phyloP scores from a whole-genome alignment of 2,113 vertebrate genomes.

The Parus major region DNA sequence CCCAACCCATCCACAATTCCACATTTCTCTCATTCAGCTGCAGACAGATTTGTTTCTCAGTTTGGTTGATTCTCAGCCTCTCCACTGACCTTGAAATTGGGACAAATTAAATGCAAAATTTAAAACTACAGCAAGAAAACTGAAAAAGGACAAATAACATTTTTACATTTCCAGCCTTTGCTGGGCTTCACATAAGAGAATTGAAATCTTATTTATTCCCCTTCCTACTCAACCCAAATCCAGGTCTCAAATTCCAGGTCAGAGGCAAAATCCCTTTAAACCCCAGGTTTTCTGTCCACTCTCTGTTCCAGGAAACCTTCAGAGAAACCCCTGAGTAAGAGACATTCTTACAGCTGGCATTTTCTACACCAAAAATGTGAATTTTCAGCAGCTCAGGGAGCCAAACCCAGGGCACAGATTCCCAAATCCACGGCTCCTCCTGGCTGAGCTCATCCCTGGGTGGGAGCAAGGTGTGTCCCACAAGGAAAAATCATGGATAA shows the following conservation, averaged over 20 bases:
- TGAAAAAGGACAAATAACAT: not conserved
- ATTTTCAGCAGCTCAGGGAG: not conserved
- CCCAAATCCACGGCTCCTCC: not conserved
- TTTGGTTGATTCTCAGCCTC: not conserved
- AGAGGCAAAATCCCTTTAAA: not conserved
- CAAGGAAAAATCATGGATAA: not conserved
- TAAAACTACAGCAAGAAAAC: not conserved
- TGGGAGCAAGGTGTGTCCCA: not conserved
- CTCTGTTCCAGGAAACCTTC: not conserved
- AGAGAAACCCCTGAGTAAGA: not conserved
- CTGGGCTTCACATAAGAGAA: not conserved
- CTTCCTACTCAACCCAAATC: not conserved
- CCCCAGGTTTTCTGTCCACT: not conserved
- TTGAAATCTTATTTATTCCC: not conserved
- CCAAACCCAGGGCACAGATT: not conserved
- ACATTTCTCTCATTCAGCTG: not conserved
- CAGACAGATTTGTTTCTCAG: too few relatives aligned
- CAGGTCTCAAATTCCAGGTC: not conserved
- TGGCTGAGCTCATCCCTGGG: not conserved
- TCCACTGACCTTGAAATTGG: not conserved
- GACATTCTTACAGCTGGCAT: not conserved
- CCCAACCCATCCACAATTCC: not conserved
- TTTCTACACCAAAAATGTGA: not conserved
- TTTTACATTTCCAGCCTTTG: not conserved
- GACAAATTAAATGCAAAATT: not conserved